A percentile compares a stretch with the other conserved stretches of the same genome.
phyloP scores from a whole-genome alignment of 2,888 invertebrate genomes.

The Apotomis betuletana region DNA sequence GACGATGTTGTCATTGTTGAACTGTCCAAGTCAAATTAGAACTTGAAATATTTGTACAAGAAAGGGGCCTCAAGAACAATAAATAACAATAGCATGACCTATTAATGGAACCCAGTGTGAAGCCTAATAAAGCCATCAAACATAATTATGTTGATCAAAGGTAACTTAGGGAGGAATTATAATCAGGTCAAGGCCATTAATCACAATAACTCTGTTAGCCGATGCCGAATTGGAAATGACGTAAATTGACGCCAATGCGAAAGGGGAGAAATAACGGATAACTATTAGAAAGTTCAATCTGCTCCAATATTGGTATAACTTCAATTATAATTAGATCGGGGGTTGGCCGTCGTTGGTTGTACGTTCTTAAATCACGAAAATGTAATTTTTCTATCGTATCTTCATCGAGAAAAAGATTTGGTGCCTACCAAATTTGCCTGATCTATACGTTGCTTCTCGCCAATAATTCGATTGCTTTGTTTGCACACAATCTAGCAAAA shows the following conservation, averaged over 20 bases:
- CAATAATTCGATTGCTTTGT: neutral
- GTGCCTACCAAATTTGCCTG: neutral
- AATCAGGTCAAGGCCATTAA: slow-evolving; percentile 40
- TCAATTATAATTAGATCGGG: slow-evolving; percentile 17
- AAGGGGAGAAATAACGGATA: slow-evolving; percentile 37
- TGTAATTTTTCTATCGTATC: too few species aligned
- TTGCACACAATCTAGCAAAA: neutral
- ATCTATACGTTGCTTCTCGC: too few species aligned
- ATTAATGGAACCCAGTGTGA: slow-evolving; percentile 29
- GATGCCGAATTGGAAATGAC: slow-evolving; percentile 32
- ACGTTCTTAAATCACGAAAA: neutral
- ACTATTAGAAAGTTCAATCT: slow-evolving; percentile 39
- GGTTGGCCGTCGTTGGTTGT: neutral
- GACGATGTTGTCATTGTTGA: neutral
- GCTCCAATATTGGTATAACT: slow-evolving; percentile 18
- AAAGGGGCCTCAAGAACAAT: neutral
- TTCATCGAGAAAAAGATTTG: neutral
- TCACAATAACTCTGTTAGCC: slow-evolving; percentile 36
- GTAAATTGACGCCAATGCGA: slow-evolving; percentile 33
- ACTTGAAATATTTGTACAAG: neutral
- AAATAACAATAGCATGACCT: slow-evolving; percentile 6
- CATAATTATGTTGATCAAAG: slow-evolving; percentile 25
- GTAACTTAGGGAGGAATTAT: slow-evolving; percentile 27
- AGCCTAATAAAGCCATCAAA: slow-evolving; percentile 34
- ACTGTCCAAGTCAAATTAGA: neutral